A percentile compares a stretch with the other conserved stretches of the same genome.
These are phyloP conservation scores for Tetranychus piercei DNA, from an alignment of 2,888 invertebrate genomes.

Conservation along the genomic window DNA sequence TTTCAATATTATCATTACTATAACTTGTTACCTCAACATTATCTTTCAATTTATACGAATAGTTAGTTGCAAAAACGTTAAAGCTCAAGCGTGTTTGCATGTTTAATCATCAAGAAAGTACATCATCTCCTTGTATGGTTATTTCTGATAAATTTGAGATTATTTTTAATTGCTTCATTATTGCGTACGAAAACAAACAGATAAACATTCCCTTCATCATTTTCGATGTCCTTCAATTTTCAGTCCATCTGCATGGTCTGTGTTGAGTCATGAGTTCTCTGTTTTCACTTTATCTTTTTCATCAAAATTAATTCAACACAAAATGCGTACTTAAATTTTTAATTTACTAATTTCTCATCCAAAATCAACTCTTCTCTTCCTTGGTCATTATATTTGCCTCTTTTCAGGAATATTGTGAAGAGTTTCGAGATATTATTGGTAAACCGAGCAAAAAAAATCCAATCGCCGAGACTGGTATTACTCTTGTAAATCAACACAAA, in stretches of 20 bases:
- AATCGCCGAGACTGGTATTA: slow-evolving; percentile 74
- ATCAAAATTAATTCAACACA: no score
- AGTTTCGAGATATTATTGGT: slow-evolving; percentile 66
- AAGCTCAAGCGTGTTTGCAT: background rate
- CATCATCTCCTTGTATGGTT: background rate
- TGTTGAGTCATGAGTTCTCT: no score
- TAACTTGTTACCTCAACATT: no score
- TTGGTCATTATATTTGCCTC: background rate
- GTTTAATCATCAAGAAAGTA: background rate
- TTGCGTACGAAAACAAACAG: background rate
- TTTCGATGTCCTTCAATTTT: background rate
- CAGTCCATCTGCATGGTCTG: background rate
- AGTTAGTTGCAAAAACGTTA: no score
- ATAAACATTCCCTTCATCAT: no score
- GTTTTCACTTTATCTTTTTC: no score
- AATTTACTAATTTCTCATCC: no score
- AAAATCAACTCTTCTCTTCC: background rate
- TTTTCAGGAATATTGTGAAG: slow-evolving; percentile 75
- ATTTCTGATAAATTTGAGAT: background rate
- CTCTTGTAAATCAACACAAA: slow-evolving; percentile 80
- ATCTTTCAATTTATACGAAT: no score
- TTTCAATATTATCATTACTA: background rate
- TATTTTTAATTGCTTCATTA: background rate
- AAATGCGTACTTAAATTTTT: no score
- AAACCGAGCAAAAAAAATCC: slow-evolving; percentile 61